A percentile compares a stretch with the other conserved stretches of the same genome.
phyloP scores from a whole-genome alignment of 2,113 vertebrate species.

The Cyanoliseus patagonus region DNA sequence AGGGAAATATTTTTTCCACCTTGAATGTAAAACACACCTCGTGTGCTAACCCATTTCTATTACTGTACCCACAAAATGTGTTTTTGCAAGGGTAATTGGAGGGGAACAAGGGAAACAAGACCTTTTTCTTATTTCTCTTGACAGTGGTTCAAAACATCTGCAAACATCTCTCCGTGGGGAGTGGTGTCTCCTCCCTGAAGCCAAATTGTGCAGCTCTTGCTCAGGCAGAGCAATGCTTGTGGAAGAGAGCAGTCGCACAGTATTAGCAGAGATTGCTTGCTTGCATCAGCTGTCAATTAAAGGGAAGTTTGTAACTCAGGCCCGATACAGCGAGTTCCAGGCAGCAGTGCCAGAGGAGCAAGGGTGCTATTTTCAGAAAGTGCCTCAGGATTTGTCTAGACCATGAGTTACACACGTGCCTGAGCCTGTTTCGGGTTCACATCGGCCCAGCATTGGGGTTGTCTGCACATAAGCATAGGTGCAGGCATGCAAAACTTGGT shows the following conservation, averaged over 20 bases:
- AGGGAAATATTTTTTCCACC: background rate
- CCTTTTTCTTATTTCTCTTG: background rate
- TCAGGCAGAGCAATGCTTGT: background rate
- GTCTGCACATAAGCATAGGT: background rate
- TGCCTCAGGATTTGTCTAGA: conserved; percentile 33
- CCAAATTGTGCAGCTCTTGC: background rate
- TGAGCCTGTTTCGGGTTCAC: background rate
- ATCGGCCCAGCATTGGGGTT: background rate
- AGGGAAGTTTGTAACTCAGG: background rate
- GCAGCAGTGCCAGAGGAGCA: background rate
- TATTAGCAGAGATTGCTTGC: background rate
- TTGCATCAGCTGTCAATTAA: background rate
- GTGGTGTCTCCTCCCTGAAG: background rate
- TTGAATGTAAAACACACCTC: background rate
- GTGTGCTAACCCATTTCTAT: background rate
- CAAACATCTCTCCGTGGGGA: background rate
- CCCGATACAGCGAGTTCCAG: background rate
- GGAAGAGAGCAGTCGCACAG: background rate
- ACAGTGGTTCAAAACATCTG: background rate
- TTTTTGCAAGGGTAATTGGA: background rate
- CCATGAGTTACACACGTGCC: background rate
- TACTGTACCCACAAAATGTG: background rate
- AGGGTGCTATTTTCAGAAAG: conserved; percentile 13
- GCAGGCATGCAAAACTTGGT: background rate
- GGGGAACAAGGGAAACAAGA: background rate